Conservation (phyloP, 2,797 vertebrate genomes). For the Squalus acanthias region DNA sequence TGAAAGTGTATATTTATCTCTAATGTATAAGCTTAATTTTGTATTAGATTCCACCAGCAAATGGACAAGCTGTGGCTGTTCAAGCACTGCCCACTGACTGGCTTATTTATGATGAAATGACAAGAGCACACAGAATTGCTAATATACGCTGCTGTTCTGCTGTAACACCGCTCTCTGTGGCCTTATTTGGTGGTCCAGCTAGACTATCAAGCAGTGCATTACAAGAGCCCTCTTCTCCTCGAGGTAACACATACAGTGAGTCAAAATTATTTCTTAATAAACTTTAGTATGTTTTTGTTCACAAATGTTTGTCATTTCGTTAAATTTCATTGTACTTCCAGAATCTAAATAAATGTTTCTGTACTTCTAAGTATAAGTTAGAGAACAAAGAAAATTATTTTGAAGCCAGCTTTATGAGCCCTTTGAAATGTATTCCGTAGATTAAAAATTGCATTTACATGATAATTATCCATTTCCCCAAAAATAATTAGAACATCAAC, state of each 20-base stretch:
- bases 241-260: conserved; percentile 49
- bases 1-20: background rate
- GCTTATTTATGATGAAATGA: conserved; percentile 93
- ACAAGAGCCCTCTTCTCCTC: conserved; percentile 58
- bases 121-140: conserved; percentile 74
- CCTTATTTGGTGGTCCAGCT: conserved; percentile 76
- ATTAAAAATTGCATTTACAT: background rate
- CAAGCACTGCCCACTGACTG: conserved; percentile 79
- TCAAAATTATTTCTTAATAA: conserved; percentile 21
- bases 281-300: background rate
- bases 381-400: background rate
- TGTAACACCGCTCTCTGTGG: conserved; percentile 73
- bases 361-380: background rate
- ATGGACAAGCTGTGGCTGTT: conserved; percentile 63
- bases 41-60: conserved; percentile 66
- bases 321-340: background rate
- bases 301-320: background rate
- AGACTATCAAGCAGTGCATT: conserved; percentile 67
- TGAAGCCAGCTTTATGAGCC: background rate
- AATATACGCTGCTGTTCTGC: conserved; percentile 81
- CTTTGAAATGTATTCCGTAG: background rate
- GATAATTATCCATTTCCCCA: background rate
- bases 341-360: background rate
- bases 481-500: background rate
- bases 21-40: background rate